phyloP scores from a whole-genome alignment of 2,113 vertebrate species.

The Mohoua ochrocephala region DNA sequence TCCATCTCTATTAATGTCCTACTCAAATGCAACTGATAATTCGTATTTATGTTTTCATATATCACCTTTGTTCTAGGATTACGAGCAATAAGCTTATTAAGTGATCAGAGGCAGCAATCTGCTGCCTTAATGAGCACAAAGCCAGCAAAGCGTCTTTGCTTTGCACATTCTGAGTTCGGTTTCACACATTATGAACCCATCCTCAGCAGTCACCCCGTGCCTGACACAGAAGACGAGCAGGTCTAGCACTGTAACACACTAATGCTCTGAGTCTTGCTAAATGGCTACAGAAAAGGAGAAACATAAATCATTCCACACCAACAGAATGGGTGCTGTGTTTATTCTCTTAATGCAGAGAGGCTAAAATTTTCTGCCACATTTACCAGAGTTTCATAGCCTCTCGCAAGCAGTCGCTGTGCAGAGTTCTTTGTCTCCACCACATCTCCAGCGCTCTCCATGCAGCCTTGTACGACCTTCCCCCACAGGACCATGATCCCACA shows the following conservation, averaged over 20 bases:
- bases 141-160: background rate
- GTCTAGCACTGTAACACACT: background rate
- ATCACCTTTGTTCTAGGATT: background rate
- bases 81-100: background rate
- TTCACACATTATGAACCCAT: background rate
- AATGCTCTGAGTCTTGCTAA: fast-evolving
- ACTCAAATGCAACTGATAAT: background rate
- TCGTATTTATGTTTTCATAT: background rate
- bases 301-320: background rate
- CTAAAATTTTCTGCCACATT: background rate
- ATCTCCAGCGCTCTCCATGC: fast-evolving
- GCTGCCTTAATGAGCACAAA: background rate
- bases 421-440: background rate
- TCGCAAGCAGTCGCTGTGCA: fast-evolving
- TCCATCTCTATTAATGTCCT: background rate
- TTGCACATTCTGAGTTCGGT: background rate
- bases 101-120: background rate
- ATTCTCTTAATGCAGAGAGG: background rate
- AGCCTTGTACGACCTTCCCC: background rate
- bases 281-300: background rate
- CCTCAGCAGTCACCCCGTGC: background rate
- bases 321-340: background rate
- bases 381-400: background rate
- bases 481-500: fast-evolving
- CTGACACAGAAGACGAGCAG: background rate